Evolutionary conservation across 2,888 invertebrate species (phyloP), one percentile per base, ranked within the genome.

Genomic region (Tetheella fluctuosa): DNA sequence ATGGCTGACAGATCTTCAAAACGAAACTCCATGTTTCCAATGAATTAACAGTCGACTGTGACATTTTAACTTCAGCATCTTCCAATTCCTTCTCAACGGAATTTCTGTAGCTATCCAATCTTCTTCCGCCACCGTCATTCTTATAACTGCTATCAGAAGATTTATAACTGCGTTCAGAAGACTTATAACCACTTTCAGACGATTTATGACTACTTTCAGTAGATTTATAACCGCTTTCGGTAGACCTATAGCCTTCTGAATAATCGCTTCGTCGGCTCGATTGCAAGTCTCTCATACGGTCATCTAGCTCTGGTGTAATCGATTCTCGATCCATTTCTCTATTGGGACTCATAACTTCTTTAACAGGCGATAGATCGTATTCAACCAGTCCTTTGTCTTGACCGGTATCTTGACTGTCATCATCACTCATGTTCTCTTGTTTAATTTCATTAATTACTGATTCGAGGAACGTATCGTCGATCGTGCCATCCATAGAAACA

Each of bases 381-480:
- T 91, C 93, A 0, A 91, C 91, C 55, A 93, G 71, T 0, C 84
- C 87, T 65, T 89, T 91, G 28, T 92, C 91, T 23, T 88, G 87
- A 60, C 83, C 84, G 0, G 73, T 39, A n/a, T 39, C 39, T 39
- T 39, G 42, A 42, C 48, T 48, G 7, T 48, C 77, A 2, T 89
- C 88, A 0, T 90, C 92, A 59, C 81, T 85, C 63, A 90, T 76
- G 52, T 81, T 80, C 54, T 90, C 91, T 58, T 89, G 86, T 63
- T 91, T 91, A 7, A 93, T 91, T 68, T 93, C 93, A 63, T 90
- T 91, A 53, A 93, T 91, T 1, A 93, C 86, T 0, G 92, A 90
- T 70, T 93, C 93, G 48, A 93, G 71, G 64, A 93, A 93, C 0
- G 80, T 88, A 53, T 92, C 93, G 34, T 92, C 91, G 1, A 82